Percentiles rank a stretch among this genome's conserved stretches.
Evolutionary conservation across 2,113 vertebrate genomes (phyloP).

Genomic region (Turdus rufiventris): DNA sequence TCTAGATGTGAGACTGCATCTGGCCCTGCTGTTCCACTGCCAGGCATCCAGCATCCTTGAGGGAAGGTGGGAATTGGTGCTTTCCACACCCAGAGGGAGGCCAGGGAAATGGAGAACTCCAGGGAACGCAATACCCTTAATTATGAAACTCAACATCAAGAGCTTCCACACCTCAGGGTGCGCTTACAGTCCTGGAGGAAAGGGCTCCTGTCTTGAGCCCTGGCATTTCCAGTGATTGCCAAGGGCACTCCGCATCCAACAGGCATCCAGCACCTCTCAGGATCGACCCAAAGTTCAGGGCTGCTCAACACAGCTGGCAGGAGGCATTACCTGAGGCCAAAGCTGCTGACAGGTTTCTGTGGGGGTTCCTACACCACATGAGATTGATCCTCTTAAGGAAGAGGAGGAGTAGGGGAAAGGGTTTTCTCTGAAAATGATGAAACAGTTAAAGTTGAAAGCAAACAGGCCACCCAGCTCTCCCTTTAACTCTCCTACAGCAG

Average conservation of each 20-base stretch:
- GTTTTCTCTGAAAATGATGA: not conserved
- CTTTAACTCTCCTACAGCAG: conserved; percentile 33
- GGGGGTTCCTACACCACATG: not conserved
- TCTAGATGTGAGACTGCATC: accelerated
- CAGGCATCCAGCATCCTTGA: not conserved
- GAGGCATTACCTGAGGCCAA: not conserved
- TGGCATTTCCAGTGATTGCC: not conserved
- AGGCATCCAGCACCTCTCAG: not conserved
- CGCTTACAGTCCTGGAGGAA: not conserved
- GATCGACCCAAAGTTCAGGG: not conserved
- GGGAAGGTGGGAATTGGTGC: not conserved
- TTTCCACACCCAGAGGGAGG: not conserved
- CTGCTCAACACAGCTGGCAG: not conserved
- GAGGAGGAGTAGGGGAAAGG: not conserved
- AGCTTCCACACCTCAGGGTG: not conserved
- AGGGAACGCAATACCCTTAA: not conserved
- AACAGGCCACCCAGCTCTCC: conserved; percentile 29
- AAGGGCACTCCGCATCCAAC: not conserved
- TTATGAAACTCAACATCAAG: not conserved
- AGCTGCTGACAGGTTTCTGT: not conserved
- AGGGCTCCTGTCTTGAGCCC: not conserved
- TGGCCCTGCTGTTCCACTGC: not conserved
- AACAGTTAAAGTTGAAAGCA: conserved; percentile 35
- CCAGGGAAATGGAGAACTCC: not conserved
- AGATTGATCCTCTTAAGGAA: not conserved